phyloP scores from a whole-genome alignment of 2,888 invertebrate species.

The Polyommatus iphigenia region DNA sequence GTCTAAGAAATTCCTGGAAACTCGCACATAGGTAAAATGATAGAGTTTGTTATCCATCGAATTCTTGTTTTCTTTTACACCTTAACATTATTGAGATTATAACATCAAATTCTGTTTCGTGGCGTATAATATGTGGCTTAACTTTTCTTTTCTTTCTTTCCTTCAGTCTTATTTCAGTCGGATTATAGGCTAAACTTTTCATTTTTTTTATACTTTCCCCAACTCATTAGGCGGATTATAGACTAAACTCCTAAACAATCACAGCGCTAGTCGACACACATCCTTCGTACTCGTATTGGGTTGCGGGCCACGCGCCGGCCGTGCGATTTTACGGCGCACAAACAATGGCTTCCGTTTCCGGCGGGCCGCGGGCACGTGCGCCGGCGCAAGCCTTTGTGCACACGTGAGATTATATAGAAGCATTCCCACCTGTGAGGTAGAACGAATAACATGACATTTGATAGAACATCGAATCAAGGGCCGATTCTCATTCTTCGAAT shows the following conservation, averaged over 20 bases:
- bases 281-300: constrained; percentile 43
- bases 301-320: constrained; percentile 41
- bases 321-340: constrained; percentile 53
- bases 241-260: neutral
- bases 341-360: constrained; percentile 69
- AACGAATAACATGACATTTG: neutral
- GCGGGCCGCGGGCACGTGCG: constrained; percentile 55
- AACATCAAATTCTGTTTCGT: no score
- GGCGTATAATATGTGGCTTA: no score
- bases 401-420: constrained; percentile 26
- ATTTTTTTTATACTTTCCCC: neutral
- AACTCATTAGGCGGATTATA: neutral
- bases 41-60: no score
- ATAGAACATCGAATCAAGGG: no score
- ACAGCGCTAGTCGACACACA: constrained; percentile 39
- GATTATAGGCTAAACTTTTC: no score
- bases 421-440: constrained; percentile 1
- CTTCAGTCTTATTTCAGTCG: no score
- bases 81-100: no score
- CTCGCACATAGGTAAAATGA: no score
- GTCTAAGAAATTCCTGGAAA: no score
- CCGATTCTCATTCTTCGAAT: no score
- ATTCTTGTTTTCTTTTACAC: no score
- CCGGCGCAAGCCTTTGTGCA: constrained; percentile 35
- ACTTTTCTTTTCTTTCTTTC: no score